Evolutionary conservation across 2,888 invertebrate species (phyloP).

Genomic region (Morinoia aosen): DNA sequence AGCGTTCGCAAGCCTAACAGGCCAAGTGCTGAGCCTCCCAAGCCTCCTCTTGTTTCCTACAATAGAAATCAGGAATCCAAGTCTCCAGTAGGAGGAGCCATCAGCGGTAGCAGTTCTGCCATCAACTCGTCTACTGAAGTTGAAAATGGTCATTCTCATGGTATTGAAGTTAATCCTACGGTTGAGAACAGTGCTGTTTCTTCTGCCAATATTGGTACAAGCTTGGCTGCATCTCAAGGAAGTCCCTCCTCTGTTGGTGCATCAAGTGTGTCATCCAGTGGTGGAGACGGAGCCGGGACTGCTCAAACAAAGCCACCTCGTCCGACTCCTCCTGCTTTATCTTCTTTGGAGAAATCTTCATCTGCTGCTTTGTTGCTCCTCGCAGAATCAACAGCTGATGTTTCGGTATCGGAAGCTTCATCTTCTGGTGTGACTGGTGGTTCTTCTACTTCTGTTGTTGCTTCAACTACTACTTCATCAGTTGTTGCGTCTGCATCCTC

Average conservation of each 20-base stretch:
- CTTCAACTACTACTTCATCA: not conserved
- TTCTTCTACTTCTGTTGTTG: not conserved
- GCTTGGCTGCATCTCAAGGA: not conserved
- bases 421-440: not conserved
- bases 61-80: not conserved
- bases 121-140: not conserved
- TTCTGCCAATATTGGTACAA: not conserved
- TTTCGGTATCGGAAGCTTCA: not conserved
- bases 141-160: not conserved
- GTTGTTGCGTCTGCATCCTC: not conserved
- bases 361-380: not conserved
- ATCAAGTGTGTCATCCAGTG: not conserved
- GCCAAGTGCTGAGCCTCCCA: slow-evolving; percentile 64
- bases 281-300: not conserved
- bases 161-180: not conserved
- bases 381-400: not conserved
- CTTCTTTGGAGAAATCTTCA: slow-evolving; percentile 40
- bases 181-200: not conserved
- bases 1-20: slow-evolving; percentile 55
- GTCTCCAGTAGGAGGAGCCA: not conserved
- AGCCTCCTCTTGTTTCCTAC: slow-evolving; percentile 56
- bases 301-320: slow-evolving; percentile 59
- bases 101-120: not conserved
- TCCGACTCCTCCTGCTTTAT: slow-evolving; percentile 59
- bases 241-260: not conserved